Conservation (phyloP, 2,113 vertebrate genomes). For the Sakesphorus luctuosus region DNA sequence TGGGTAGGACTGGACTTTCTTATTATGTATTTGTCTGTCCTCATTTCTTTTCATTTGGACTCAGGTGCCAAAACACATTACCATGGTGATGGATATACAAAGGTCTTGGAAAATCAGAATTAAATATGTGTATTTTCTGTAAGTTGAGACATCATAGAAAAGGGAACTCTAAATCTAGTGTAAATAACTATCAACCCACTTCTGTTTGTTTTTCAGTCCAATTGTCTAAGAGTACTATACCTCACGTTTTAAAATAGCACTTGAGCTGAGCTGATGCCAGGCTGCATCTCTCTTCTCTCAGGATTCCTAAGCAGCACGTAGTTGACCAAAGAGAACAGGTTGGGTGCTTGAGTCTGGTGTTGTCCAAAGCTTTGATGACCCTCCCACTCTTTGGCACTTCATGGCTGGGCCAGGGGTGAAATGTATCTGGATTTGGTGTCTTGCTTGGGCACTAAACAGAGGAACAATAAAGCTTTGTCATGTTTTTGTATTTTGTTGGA, state of each 20-base stretch:
- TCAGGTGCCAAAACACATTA: constrained; percentile 17
- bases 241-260: constrained; percentile 35
- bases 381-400: not conserved
- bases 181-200: constrained; percentile 63
- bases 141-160: constrained; percentile 62
- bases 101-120: constrained; percentile 60
- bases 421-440: not conserved
- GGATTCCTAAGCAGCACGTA: not conserved
- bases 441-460: not conserved
- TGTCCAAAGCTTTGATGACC: not conserved
- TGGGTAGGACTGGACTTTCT: constrained; percentile 24
- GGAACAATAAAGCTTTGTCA: not conserved
- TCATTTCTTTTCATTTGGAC: constrained; percentile 44
- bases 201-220: constrained; percentile 73
- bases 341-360: not conserved
- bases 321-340: not conserved
- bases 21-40: constrained; percentile 25
- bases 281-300: not conserved
- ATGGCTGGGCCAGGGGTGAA: not conserved
- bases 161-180: constrained; percentile 54
- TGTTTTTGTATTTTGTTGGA: not conserved
- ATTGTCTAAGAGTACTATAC: constrained; percentile 36
- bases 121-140: constrained; percentile 56
- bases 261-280: constrained; percentile 31
- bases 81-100: not conserved